phyloP scores from a whole-genome alignment of 2,888 invertebrate species.

The Tiphia femorata region DNA sequence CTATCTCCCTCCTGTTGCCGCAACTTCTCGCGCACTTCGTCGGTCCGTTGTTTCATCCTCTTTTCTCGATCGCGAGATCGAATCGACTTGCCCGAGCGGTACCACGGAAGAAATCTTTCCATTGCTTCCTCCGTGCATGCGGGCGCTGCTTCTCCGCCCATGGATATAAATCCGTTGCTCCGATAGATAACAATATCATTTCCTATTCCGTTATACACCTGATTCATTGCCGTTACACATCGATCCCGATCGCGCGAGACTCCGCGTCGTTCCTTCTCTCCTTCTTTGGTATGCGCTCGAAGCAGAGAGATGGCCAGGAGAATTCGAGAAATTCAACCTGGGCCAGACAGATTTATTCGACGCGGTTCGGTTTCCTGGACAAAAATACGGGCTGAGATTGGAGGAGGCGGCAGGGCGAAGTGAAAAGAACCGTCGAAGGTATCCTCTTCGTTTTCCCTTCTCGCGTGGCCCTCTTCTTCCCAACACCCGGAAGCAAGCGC shows the following conservation, averaged over 20 bases:
- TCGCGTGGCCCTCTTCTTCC: slow-evolving; percentile 7
- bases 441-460: no score
- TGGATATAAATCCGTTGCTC: slow-evolving; percentile 29
- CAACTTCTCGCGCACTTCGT: not conserved
- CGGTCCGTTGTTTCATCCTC: not conserved
- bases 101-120: not conserved
- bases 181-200: slow-evolving; percentile 23
- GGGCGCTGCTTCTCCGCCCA: slow-evolving; percentile 12
- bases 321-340: no score
- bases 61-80: slow-evolving; percentile 9
- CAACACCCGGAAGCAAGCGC: slow-evolving; percentile 30
- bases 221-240: slow-evolving; percentile 24
- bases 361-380: not conserved
- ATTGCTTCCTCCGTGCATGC: not conserved
- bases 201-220: not conserved
- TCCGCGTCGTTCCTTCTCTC: no score
- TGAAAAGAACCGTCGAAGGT: no score
- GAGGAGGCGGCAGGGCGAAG: no score
- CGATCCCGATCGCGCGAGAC: slow-evolving; percentile 26
- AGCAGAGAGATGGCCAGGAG: no score
- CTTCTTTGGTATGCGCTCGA: no score
- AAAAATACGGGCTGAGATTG: slow-evolving; percentile 30
- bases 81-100: slow-evolving; percentile 1
- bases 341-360: no score
- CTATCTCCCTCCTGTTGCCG: not conserved